These are phyloP conservation scores for Gila orcuttii DNA, from an alignment of 2,113 vertebrate genomes.

Conservation along the genomic window DNA sequence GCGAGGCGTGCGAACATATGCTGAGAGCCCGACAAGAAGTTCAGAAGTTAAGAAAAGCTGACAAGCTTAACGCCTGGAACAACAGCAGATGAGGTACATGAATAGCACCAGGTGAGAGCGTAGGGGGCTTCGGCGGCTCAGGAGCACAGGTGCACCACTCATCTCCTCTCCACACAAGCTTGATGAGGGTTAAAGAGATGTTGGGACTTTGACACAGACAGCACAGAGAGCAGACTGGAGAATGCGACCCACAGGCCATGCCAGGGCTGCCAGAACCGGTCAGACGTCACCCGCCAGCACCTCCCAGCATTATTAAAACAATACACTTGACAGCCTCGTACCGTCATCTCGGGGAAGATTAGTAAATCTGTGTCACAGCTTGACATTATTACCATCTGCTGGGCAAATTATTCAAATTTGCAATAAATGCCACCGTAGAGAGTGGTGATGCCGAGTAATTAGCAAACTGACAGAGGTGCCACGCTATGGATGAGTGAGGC, in stretches of 20 bases:
- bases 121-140: background rate
- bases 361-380: conserved; percentile 82
- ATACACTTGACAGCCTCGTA: conserved; percentile 74
- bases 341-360: conserved; percentile 72
- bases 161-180: conserved; percentile 8
- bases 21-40: background rate
- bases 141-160: conserved; percentile 17
- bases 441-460: conserved; percentile 80
- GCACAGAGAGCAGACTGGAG: background rate
- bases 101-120: conserved; percentile 38
- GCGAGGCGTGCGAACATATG: conserved; percentile 13
- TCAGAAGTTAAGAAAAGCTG: conserved; percentile 35
- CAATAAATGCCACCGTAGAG: conserved; percentile 77
- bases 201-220: conserved; percentile 2
- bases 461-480: conserved; percentile 79
- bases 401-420: conserved; percentile 84
- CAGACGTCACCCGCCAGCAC: conserved; percentile 63
- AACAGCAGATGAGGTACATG: conserved; percentile 27
- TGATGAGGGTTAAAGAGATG: conserved; percentile 38
- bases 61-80: conserved; percentile 33
- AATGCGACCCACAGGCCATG: background rate
- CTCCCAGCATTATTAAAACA: conserved; percentile 77
- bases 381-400: conserved; percentile 85
- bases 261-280: conserved; percentile 47
- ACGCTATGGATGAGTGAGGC: conserved; percentile 67